A percentile compares a stretch with the other conserved stretches of the same genome.
Evolutionary conservation across 2,113 vertebrate species (phyloP).

Genomic region (Nansenia antarctica): DNA sequence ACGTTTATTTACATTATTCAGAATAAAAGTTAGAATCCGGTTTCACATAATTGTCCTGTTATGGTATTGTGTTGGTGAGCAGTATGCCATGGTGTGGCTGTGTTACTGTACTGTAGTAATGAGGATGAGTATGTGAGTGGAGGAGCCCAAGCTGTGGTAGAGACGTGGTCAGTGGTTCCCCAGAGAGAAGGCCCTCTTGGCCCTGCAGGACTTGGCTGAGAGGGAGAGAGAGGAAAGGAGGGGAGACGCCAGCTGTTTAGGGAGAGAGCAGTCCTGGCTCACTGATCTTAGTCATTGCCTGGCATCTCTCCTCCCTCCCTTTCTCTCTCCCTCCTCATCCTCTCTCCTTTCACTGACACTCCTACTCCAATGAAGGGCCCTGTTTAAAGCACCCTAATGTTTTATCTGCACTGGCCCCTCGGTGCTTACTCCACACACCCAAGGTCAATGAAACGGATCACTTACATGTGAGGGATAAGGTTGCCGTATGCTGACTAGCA

Average conservation of each 20-base stretch:
- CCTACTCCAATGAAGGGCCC: constrained; percentile 59
- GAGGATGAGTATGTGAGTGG: not conserved
- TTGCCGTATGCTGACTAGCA: constrained; percentile 42
- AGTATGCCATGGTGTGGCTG: not conserved
- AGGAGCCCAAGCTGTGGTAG: not conserved
- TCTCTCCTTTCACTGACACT: constrained; percentile 45
- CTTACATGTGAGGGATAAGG: constrained; percentile 57
- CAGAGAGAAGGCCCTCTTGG: constrained; percentile 39
- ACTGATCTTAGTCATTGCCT: not conserved
- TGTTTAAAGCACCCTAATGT: constrained; percentile 61
- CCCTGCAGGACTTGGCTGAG: constrained; percentile 43
- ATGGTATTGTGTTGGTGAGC: not conserved
- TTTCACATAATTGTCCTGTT: too few relatives aligned
- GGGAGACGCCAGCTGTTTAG: constrained; percentile 53
- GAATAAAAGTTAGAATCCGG: too few relatives aligned
- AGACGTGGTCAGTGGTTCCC: constrained; percentile 20
- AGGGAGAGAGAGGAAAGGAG: constrained; percentile 30
- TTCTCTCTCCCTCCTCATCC: constrained; percentile 11
- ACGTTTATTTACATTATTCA: too few relatives aligned
- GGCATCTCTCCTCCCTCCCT: constrained; percentile 29
- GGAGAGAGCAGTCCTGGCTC: constrained; percentile 24
- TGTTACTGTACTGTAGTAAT: not conserved
- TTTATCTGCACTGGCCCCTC: constrained; percentile 16
- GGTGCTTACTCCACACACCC: constrained; percentile 46
- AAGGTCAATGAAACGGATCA: constrained; percentile 69